These are phyloP conservation scores for Ethmia dodecea DNA, from an alignment of 2,888 invertebrate genomes.

Conservation along the genomic window DNA sequence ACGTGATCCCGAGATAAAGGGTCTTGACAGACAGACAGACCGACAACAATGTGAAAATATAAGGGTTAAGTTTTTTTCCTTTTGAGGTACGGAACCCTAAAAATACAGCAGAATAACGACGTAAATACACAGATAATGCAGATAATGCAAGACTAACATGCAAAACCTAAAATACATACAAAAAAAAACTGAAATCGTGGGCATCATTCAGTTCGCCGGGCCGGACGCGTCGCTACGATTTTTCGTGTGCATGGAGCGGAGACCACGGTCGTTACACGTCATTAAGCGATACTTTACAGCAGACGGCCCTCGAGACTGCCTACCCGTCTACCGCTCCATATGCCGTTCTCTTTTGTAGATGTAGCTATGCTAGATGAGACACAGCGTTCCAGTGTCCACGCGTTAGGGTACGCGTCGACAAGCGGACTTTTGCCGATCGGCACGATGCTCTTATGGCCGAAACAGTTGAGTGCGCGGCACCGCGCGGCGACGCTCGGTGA, in stretches of 20 bases:
- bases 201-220: neutral
- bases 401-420: too few relatives aligned
- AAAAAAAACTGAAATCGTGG: neutral
- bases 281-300: slow-evolving; percentile 77
- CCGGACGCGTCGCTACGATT: slow-evolving; percentile 16
- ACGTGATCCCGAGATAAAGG: too few relatives aligned
- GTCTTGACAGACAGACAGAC: neutral
- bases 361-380: slow-evolving; percentile 38
- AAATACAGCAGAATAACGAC: neutral
- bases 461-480: too few relatives aligned
- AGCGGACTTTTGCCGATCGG: too few relatives aligned
- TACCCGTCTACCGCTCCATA: slow-evolving; percentile 38
- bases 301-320: slow-evolving; percentile 75
- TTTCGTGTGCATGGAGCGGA: slow-evolving; percentile 51
- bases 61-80: neutral
- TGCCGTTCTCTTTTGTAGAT: slow-evolving; percentile 29
- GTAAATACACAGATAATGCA: too few relatives aligned
- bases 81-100: slow-evolving; percentile 13
- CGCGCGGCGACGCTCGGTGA: too few relatives aligned
- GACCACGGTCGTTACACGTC: slow-evolving; percentile 74
- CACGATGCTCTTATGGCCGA: too few relatives aligned
- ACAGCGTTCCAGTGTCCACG: too few relatives aligned
- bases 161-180: neutral
- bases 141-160: too few relatives aligned
- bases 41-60: slow-evolving; percentile 4